These are phyloP conservation scores for Tapirus terrestris DNA, from an alignment of 2,113 vertebrate genomes.

Conservation along the genomic window DNA sequence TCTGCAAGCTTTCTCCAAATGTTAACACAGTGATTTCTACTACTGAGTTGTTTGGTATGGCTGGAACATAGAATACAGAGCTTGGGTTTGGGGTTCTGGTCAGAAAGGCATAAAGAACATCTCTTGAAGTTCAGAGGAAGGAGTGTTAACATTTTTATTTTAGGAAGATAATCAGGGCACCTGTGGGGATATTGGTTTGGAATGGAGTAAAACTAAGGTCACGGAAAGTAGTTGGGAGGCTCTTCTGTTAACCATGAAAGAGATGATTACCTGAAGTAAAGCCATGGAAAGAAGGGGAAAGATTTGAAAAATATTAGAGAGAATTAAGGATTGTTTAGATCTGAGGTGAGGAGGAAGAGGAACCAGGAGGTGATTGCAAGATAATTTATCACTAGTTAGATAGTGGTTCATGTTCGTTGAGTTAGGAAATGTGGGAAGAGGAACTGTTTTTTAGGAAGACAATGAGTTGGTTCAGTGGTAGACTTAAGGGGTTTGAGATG, in stretches of 20 bases:
- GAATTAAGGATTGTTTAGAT: conserved; percentile 10
- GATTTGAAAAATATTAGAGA: neutral
- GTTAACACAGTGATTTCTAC: neutral
- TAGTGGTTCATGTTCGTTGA: neutral
- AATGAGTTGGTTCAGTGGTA: neutral
- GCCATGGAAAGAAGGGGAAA: neutral
- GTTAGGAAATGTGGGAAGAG: neutral
- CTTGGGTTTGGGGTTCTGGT: neutral
- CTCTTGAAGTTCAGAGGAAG: neutral
- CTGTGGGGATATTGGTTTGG: neutral
- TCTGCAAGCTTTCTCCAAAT: neutral
- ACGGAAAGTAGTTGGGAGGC: neutral
- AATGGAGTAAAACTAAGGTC: neutral
- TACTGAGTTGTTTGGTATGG: neutral
- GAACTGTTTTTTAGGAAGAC: neutral
- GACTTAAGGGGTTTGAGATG: neutral
- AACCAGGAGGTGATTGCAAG: neutral
- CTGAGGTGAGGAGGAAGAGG: neutral
- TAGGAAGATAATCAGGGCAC: neutral
- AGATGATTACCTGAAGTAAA: neutral
- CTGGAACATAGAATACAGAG: neutral
- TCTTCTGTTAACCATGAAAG: neutral
- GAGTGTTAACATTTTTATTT: neutral
- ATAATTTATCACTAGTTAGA: neutral
- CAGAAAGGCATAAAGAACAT: neutral